Base-by-base conservation (phyloP, 2,888 invertebrate genomes). In the Druceiella hillmani region DNA sequence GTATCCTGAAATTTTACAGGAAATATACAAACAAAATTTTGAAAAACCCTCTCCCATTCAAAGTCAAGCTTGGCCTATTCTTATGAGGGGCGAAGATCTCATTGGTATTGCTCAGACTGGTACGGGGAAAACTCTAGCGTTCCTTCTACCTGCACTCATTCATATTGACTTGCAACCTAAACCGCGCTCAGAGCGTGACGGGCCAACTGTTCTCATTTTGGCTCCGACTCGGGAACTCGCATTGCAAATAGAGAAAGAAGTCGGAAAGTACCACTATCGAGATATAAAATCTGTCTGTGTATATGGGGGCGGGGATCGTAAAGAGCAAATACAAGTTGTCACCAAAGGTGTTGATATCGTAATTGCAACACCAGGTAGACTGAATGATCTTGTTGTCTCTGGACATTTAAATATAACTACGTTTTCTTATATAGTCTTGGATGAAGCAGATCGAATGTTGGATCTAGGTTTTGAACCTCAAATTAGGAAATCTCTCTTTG, bases 21-120 rank as follows among this genome's bases (percentile, higher is more conserved):
- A 91, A 68, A 86, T 97, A 30, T 58, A 71, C 32, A 87, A 87
- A 49, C 87, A 87, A 51, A 82, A 80, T 0, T 97, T 95, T 57
- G 61, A 61, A 14, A 77, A 76, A 43, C 97, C 95, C 0, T 87
- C 91, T 1, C 95, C 95, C 0, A 93, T 97, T 52, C 92, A 97
- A 62, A 73, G 83, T 41, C 94, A 95, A 65, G 87, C 91, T 0
- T 98, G 97, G 97, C 98, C 98, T 2, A 77, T 97, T 42, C 70
- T 97, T 1, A 64, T 98, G 26, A 79, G 81, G 53, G 98, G 98
- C 0, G 80, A 85, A 55, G 97, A 98, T 64, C 64, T 97, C 58
- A 95, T 98, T 58, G 97, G 97, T 5, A 95, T 98, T 47, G 97
- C 97, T 1, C 95, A 94, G 66, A 92, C 92, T 4, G 91, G 91